A percentile compares a stretch with the other conserved stretches of the same genome.
Conservation (phyloP, 2,888 invertebrate genomes). For the Lepas anatifera region DNA sequence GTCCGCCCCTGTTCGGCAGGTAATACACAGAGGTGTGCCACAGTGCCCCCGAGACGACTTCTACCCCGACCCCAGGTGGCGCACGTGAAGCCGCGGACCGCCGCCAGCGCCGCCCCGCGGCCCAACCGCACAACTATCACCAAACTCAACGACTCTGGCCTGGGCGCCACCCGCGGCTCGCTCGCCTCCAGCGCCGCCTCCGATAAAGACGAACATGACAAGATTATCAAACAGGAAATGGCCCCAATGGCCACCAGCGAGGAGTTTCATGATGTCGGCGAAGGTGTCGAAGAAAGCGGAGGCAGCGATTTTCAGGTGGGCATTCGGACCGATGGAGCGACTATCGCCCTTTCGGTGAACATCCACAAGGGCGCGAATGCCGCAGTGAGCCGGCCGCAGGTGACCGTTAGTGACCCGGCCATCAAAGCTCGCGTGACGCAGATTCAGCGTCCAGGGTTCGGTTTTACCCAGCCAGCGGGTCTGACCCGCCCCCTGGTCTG, state of each 20-base stretch:
- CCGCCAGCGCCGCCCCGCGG: background rate
- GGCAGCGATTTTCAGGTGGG: slow-evolving; percentile 1
- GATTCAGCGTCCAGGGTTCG: background rate
- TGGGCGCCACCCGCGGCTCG: background rate
- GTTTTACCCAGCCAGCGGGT: background rate
- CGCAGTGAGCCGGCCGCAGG: background rate
- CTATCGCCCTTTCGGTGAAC: slow-evolving; percentile 7
- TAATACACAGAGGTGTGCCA: too few species aligned
- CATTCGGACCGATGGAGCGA: background rate
- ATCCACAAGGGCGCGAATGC: background rate
- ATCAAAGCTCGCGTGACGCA: background rate
- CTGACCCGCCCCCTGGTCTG: background rate
- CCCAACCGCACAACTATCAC: background rate
- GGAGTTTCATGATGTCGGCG: background rate
- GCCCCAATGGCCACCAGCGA: background rate
- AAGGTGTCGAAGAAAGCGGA: background rate
- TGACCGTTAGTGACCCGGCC: background rate
- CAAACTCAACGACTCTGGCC: background rate
- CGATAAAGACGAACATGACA: too few species aligned
- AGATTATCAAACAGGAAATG: too few species aligned
- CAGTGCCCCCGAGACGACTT: background rate
- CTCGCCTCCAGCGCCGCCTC: background rate
- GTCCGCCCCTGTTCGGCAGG: too few species aligned
- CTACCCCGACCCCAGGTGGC: background rate
- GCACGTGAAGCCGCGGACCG: background rate